Evolutionary conservation across 2,113 vertebrate species (phyloP).

Genomic region (Pangasianodon hypophthalmus): DNA sequence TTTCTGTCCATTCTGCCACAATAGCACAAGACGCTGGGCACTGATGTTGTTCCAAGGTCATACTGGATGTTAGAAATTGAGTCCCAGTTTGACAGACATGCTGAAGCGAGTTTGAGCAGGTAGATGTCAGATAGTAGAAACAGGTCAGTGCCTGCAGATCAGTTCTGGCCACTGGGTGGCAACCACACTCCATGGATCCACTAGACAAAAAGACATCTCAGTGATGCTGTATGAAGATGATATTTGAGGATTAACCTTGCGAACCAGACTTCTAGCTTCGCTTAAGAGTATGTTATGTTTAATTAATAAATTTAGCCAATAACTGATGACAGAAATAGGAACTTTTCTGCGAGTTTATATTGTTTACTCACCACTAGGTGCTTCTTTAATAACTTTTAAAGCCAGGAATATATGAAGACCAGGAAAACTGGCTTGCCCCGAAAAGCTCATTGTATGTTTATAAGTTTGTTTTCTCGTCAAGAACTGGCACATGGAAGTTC

Average conservation of each 20-base stretch:
- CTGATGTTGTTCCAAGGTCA: neutral
- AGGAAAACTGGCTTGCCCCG: neutral
- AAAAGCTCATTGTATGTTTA: neutral
- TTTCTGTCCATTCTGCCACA: too few relatives aligned
- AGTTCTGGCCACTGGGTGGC: slow-evolving; percentile 16
- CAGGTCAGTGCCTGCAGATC: neutral
- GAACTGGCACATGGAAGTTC: neutral
- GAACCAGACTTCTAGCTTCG: neutral
- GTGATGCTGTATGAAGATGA: neutral
- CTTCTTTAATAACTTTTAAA: neutral
- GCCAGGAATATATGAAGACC: neutral
- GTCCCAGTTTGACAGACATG: neutral
- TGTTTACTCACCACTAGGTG: neutral
- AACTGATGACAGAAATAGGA: neutral
- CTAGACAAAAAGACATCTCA: neutral
- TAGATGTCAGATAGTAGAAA: neutral
- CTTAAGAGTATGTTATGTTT: neutral
- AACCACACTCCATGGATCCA: neutral
- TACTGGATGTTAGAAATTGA: neutral
- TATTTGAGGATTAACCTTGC: neutral
- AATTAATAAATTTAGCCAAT: neutral
- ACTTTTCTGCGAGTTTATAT: neutral
- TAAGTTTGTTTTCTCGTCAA: too few relatives aligned
- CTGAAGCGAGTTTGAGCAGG: neutral
- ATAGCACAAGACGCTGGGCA: too few relatives aligned